Evolutionary conservation across 2,113 vertebrate species (phyloP), one percentile per base, ranked within the genome.

Genomic region (Saimiri boliviensis): DNA sequence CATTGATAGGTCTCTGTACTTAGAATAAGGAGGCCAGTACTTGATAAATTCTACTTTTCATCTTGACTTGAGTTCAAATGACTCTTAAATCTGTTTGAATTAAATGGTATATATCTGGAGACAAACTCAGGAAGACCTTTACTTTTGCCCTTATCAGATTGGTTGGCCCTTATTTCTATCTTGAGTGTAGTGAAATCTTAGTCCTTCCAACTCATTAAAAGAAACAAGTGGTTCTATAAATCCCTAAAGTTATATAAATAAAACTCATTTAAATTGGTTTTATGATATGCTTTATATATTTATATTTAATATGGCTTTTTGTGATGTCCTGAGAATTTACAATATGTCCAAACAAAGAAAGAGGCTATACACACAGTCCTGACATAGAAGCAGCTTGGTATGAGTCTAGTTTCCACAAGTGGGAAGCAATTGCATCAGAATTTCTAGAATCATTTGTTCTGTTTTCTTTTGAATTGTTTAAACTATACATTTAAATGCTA

Each of bases 21-120:
- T 13, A 1, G 93, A 98, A 70, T 77, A 97, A 86, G 88, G 95
- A 98, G 97, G 82, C 93, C 97, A 88, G 84, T 73, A 93, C 96
- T 98, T 98, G 98, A 98, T 98, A 98, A 98, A 98, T 98, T 97
- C 95, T 97, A 96, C 95, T 97, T 98, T 98, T 98, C 97, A 98
- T 98, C 96, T 98, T 97, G 83, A 89, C 91, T 63, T 84, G 93
- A 88, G 91, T 98, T 80, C 94, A 98, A 96, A 97, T 96, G 98
- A 98, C 89, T 97, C 87, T 89, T 86, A 97, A 98, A 98, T 98
- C 92, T 98, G 89, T 90, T 98, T 94, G 92, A 94, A 98, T 97
- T 97, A 95, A 74, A 94, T 77, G 71, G 54, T 81, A 83, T 97
- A 89, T 95, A 76, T 96, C 93, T 97, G 7, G 81, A 97, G 93